phyloP scores from a whole-genome alignment of 2,888 invertebrate species.

The Dicranocentrus wangi region DNA sequence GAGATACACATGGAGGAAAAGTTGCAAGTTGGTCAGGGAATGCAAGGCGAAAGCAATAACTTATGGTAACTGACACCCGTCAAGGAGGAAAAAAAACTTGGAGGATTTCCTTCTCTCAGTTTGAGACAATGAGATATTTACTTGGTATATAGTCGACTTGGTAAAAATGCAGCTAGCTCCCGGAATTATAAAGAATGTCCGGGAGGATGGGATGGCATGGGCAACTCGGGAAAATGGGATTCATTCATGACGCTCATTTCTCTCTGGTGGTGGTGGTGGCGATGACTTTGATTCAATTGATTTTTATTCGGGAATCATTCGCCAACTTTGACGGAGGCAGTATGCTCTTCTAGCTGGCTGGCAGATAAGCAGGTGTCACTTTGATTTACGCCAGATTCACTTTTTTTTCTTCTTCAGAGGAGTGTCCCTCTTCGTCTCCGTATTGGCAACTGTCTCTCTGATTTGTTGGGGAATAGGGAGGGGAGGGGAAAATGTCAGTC shows the following conservation, averaged over 20 bases:
- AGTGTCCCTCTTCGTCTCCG: too few relatives aligned
- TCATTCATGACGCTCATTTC: too few relatives aligned
- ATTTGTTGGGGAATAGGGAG: too few relatives aligned
- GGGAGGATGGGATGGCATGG: too few relatives aligned
- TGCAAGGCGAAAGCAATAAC: slow-evolving; percentile 47
- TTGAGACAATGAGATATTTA: neutral
- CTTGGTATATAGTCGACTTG: neutral
- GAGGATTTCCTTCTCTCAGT: neutral
- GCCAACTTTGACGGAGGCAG: too few relatives aligned
- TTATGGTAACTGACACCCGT: slow-evolving; percentile 49
- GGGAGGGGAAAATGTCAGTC: neutral
- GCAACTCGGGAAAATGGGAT: neutral
- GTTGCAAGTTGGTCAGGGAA: slow-evolving; percentile 13
- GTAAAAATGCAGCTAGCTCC: neutral
- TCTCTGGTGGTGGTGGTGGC: too few relatives aligned
- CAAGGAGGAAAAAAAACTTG: slow-evolving; percentile 16
- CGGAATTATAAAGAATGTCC: too few relatives aligned
- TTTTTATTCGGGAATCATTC: neutral
- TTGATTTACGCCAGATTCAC: slow-evolving; percentile 13
- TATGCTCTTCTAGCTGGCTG: too few relatives aligned
- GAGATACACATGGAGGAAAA: neutral
- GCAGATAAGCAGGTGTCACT: slow-evolving; percentile 14
- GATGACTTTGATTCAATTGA: slow-evolving; percentile 22
- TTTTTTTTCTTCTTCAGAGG: too few relatives aligned
- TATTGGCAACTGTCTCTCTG: too few relatives aligned